These are phyloP conservation scores for Cylas formicarius DNA, from an alignment of 1,140 invertebrate species.

Conservation along the genomic window DNA sequence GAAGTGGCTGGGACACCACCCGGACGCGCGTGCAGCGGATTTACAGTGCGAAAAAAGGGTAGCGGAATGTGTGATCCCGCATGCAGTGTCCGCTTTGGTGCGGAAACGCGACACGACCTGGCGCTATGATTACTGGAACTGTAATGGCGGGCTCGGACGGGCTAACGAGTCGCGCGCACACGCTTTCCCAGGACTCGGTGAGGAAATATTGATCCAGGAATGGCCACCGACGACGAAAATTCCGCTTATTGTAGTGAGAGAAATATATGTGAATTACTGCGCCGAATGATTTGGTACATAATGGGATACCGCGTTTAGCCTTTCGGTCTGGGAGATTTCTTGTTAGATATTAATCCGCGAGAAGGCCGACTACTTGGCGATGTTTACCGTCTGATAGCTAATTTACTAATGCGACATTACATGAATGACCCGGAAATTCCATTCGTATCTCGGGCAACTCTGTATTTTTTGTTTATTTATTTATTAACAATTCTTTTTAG, in stretches of 20 bases:
- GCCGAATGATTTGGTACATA: conserved; percentile 10
- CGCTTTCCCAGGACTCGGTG: conserved; percentile 26
- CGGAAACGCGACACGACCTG: conserved; percentile 19
- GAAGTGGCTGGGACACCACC: conserved; percentile 8
- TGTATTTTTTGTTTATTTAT: too few relatives aligned
- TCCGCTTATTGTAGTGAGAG: conserved; percentile 24
- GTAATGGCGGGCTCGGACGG: conserved; percentile 24
- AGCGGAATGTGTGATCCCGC: conserved; percentile 24
- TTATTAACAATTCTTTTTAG: too few relatives aligned
- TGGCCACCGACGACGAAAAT: conserved; percentile 31
- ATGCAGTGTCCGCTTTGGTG: conserved; percentile 22
- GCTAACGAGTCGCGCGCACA: conserved; percentile 20
- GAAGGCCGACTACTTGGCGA: too few relatives aligned
- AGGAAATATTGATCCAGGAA: conserved; percentile 31
- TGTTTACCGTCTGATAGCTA: too few relatives aligned
- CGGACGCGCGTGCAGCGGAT: conserved; percentile 11
- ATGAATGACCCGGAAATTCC: too few relatives aligned
- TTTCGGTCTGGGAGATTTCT: too few relatives aligned
- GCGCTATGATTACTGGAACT: conserved; percentile 25
- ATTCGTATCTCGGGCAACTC: too few relatives aligned
- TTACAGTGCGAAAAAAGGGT: conserved; percentile 14
- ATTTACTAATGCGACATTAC: too few relatives aligned
- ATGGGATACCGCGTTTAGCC: too few relatives aligned
- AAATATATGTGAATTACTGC: conserved; percentile 15
- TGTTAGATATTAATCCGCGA: too few relatives aligned